Evolutionary conservation across 2,113 vertebrate species (phyloP).

Genomic region (Callocephalon fimbriatum): DNA sequence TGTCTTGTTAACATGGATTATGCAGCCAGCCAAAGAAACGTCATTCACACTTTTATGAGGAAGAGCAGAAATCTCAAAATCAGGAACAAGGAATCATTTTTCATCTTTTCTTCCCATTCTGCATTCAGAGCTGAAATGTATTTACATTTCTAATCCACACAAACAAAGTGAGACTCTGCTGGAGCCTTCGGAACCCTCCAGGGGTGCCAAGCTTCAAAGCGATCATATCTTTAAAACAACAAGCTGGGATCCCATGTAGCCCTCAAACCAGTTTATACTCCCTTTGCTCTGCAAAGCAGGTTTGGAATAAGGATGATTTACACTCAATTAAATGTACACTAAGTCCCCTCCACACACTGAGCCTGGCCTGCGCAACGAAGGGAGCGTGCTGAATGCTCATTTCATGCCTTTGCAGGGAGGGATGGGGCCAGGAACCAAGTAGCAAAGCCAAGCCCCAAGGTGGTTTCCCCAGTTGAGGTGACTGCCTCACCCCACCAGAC

Average conservation of each 20-base stretch:
- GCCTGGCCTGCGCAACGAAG: not conserved
- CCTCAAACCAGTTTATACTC: not conserved
- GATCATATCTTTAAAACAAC: conserved; percentile 22
- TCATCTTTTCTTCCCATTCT: not conserved
- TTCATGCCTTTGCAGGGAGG: fast-evolving
- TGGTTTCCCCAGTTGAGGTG: fast-evolving
- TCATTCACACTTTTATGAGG: conserved; percentile 57
- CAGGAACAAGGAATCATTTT: conserved; percentile 26
- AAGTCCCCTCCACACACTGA: not conserved
- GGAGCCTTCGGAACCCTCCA: conserved; percentile 17
- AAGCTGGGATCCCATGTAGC: not conserved
- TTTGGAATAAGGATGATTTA: not conserved
- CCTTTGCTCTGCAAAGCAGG: not conserved
- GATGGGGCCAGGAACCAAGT: fast-evolving
- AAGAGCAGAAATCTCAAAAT: conserved; percentile 65
- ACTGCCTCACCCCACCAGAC: not conserved
- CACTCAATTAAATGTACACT: conserved; percentile 2
- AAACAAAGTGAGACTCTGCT: conserved; percentile 44
- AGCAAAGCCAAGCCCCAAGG: fast-evolving
- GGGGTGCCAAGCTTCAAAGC: conserved; percentile 2
- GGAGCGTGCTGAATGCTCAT: fast-evolving
- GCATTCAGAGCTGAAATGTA: conserved; percentile 31
- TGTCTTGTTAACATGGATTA: conserved; percentile 78
- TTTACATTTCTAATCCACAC: conserved; percentile 52
- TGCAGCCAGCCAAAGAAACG: conserved; percentile 75